Evolutionary conservation across 2,113 vertebrate species (phyloP), one percentile per base, ranked within the genome.

Genomic region (Menura novaehollandiae): DNA sequence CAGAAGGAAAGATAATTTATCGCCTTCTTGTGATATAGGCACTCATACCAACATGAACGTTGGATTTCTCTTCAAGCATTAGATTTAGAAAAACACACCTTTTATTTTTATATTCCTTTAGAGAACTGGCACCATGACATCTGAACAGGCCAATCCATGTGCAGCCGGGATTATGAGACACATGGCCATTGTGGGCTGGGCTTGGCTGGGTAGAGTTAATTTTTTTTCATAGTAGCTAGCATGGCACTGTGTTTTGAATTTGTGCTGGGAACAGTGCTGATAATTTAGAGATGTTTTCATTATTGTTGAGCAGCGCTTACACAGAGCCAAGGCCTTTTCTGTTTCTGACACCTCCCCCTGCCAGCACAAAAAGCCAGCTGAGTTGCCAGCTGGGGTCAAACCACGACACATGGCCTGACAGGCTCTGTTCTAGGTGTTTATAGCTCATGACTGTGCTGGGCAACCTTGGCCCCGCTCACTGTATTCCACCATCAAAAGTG

Each of bases 1-100:
- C 2, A 33, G 35, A 78, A 93, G 5, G 28, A 87, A 88, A 94
- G 81, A 93, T 95, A 66, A 95, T 95, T 96, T 94, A 97, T 88
- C 51, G 22, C 20, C n/a, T 82, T 95, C 79, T 91, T 69, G 28
- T 55, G 88, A 97, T n/a, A 39, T 1, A 64, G 19, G 4, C 33
- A 27, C 10, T 67, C 6, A 24, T 47, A 39, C 7, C 22, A 51
- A 77, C 1, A 1, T 15, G 33, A 33, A 82, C n/a, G 12, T 20
- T 46, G 21, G 51, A 74, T 47, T 75, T 63, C 32, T 47, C 52
- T 88, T 75, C 55, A 55, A 46, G 35, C 3, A 51, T 19, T 53
- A 7, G 15, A 62, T 53, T 76, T 49, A 52, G 22, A 69, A 66
- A 95, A 91, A 35, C 3, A n/a, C 10, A 28, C 2, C 2, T 73